Evolutionary conservation across 1,140 invertebrate genomes (phyloP).

Genomic region (Mizuhopecten yessoensis): DNA sequence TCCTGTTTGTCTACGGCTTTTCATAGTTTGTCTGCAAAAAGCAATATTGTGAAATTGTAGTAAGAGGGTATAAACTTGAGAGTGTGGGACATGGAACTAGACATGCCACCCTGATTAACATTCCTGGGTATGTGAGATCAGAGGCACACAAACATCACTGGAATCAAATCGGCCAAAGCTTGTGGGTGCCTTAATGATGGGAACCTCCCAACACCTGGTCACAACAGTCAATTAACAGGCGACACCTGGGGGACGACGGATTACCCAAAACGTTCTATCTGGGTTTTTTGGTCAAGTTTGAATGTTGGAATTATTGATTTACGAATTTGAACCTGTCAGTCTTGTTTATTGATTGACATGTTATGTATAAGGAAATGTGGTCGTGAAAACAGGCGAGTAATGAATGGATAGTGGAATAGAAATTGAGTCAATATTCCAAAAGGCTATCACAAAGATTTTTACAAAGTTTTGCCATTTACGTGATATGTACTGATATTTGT

Average conservation of each 20-base stretch:
- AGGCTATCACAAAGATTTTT: no score
- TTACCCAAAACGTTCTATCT: background rate
- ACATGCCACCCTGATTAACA: background rate
- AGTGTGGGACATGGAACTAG: background rate
- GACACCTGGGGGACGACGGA: background rate
- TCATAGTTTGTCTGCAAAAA: background rate
- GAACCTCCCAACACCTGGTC: background rate
- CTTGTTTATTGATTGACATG: background rate
- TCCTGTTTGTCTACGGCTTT: background rate
- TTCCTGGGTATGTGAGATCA: background rate
- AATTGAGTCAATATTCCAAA: no score
- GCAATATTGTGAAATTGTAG: constrained; percentile 5
- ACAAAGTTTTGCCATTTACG: no score
- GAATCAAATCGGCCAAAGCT: background rate
- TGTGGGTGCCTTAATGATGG: background rate
- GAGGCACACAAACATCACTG: background rate
- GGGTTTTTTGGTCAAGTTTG: background rate
- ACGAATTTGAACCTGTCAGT: background rate
- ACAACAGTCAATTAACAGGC: background rate
- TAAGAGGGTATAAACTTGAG: background rate
- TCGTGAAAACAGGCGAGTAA: no score
- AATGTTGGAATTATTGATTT: background rate
- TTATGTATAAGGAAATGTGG: background rate
- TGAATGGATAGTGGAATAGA: no score
- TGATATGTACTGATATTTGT: no score